phyloP scores from a whole-genome alignment of 2,888 invertebrate species.

The Ectemnius lituratus region DNA sequence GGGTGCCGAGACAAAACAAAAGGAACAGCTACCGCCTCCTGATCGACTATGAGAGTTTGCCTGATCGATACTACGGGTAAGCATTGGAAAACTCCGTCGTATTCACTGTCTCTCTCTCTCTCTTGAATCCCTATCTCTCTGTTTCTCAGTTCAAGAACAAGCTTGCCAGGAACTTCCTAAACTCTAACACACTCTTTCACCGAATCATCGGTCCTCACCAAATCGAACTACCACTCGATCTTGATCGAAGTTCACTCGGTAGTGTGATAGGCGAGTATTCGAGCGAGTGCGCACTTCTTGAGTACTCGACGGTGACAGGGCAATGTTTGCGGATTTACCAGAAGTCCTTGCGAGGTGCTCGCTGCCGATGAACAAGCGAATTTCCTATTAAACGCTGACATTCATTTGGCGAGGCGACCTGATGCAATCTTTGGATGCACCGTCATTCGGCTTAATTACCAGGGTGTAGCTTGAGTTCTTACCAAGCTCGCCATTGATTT shows the following conservation, averaged over 20 bases:
- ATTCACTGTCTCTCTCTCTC: slow-evolving; percentile 9
- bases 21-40: slow-evolving; percentile 15
- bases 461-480: background rate
- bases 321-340: no score
- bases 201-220: no score
- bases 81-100: slow-evolving; percentile 26
- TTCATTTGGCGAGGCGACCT: background rate
- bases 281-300: no score
- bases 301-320: no score
- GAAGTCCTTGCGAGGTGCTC: no score
- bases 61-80: slow-evolving; percentile 3
- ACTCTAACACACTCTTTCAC: no score
- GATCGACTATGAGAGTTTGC: slow-evolving; percentile 22
- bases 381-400: background rate
- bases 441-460: slow-evolving; percentile 7
- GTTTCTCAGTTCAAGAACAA: background rate
- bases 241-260: no score
- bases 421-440: background rate
- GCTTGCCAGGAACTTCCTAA: no score
- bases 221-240: no score
- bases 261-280: no score
- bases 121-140: slow-evolving; percentile 11
- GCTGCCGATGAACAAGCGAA: background rate
- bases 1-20: slow-evolving; percentile 33
- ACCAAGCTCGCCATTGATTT: background rate